Conservation (phyloP, 2,888 invertebrate genomes). For the Ophioninae sp. region DNA sequence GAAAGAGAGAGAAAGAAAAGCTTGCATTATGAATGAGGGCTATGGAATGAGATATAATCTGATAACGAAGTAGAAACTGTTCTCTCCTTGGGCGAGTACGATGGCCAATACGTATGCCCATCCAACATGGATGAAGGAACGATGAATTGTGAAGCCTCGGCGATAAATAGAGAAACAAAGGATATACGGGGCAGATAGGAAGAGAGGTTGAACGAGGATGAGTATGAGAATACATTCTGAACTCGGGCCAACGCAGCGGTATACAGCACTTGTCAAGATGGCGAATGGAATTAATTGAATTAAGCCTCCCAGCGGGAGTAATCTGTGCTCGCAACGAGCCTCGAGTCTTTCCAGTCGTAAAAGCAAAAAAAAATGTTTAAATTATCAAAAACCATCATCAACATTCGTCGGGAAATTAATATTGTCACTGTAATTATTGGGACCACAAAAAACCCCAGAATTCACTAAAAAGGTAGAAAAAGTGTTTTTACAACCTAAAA, state of each 20-base stretch:
- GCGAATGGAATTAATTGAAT: slow-evolving; percentile 80
- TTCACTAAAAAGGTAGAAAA: no score
- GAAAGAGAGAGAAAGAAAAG: slow-evolving; percentile 48
- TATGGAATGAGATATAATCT: slow-evolving; percentile 69
- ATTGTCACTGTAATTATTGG: no score
- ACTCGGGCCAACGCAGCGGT: slow-evolving; percentile 64
- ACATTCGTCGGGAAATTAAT: background rate
- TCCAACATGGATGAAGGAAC: slow-evolving; percentile 8
- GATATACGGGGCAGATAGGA: slow-evolving; percentile 50
- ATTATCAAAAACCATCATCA: background rate
- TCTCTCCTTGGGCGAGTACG: slow-evolving; percentile 58
- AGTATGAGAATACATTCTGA: slow-evolving; percentile 76
- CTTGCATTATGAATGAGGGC: slow-evolving; percentile 41
- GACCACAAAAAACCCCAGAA: no score
- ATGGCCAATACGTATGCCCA: slow-evolving; percentile 35
- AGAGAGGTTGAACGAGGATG: slow-evolving; percentile 65
- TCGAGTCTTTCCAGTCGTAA: background rate
- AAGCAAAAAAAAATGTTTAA: background rate
- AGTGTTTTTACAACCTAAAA: no score
- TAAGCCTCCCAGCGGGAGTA: slow-evolving; percentile 76
- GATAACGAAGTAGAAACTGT: slow-evolving; percentile 73
- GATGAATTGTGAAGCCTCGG: slow-evolving; percentile 26
- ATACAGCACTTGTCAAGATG: slow-evolving; percentile 78
- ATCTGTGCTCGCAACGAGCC: slow-evolving; percentile 51
- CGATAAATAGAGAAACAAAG: slow-evolving; percentile 62